Evolutionary conservation across 2,797 vertebrate species (phyloP).

Genomic region (Hyperoplus immaculatus): DNA sequence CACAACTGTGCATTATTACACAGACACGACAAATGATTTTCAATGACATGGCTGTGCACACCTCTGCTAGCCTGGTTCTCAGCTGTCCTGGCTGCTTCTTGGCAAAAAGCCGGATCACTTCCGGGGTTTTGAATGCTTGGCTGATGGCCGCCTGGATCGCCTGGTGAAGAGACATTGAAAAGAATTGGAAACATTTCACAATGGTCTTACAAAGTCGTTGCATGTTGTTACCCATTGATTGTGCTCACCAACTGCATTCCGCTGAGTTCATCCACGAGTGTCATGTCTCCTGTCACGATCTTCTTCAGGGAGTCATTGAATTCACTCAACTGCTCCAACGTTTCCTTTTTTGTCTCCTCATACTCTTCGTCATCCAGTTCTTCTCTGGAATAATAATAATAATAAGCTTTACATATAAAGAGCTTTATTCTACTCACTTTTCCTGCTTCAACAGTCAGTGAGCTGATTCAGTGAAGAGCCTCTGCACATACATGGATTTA

Average conservation of each 20-base stretch:
- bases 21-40: not conserved
- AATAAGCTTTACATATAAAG: not conserved
- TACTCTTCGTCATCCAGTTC: slow-evolving; percentile 96
- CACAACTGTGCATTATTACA: not conserved
- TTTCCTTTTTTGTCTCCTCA: slow-evolving; percentile 98
- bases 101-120: slow-evolving; percentile 98
- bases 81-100: slow-evolving; percentile 98
- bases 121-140: slow-evolving; percentile 98
- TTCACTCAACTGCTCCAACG: slow-evolving; percentile 95
- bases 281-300: slow-evolving; percentile 98
- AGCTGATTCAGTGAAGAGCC: not conserved
- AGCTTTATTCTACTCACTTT: not conserved
- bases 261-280: slow-evolving; percentile 95
- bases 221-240: not conserved
- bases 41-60: slow-evolving; percentile 65
- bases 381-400: slow-evolving; percentile 85
- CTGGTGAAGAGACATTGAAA: slow-evolving; percentile 76
- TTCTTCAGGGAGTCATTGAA: slow-evolving; percentile 97
- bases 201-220: not conserved
- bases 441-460: not conserved
- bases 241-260: slow-evolving; percentile 95
- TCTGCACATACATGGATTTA: not conserved
- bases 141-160: slow-evolving; percentile 99
- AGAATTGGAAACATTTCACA: slow-evolving; percentile 6
- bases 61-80: slow-evolving; percentile 94